Percentiles rank a stretch among this genome's conserved stretches.
Conservation (phyloP, 2,113 vertebrate genomes). For the Tringa solitaria region DNA sequence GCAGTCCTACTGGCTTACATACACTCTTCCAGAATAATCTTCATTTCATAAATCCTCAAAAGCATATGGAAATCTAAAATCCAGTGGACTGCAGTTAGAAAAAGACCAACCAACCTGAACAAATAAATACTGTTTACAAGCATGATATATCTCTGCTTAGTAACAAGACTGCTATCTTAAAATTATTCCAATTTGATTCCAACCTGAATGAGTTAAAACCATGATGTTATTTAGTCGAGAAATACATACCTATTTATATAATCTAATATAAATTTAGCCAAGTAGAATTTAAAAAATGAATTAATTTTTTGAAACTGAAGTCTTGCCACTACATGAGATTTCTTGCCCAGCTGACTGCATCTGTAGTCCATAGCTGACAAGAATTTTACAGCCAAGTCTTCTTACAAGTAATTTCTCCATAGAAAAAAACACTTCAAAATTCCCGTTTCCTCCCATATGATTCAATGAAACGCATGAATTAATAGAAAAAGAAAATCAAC, state of each 20-base stretch:
- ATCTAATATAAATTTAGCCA: neutral
- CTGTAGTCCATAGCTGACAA: neutral
- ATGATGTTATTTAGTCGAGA: neutral
- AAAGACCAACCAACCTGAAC: neutral
- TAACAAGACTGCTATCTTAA: neutral
- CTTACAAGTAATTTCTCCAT: neutral
- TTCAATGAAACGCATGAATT: constrained; percentile 4
- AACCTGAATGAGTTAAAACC: neutral
- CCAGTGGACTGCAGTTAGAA: neutral
- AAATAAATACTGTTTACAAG: neutral
- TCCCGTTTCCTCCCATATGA: neutral
- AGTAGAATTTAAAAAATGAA: neutral
- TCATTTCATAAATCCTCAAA: neutral
- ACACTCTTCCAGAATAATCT: neutral
- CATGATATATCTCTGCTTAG: neutral
- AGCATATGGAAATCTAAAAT: neutral
- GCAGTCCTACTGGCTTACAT: neutral
- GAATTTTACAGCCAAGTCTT: neutral
- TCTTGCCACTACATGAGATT: neutral
- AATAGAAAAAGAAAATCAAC: neutral
- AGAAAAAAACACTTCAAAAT: neutral
- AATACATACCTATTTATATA: neutral
- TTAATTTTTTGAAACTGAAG: neutral
- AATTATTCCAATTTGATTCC: neutral
- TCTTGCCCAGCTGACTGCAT: neutral